Evolutionary conservation across 2,797 vertebrate genomes (phyloP), one percentile per base, ranked within the genome.

Genomic region (Scomberomorus guttatus): DNA sequence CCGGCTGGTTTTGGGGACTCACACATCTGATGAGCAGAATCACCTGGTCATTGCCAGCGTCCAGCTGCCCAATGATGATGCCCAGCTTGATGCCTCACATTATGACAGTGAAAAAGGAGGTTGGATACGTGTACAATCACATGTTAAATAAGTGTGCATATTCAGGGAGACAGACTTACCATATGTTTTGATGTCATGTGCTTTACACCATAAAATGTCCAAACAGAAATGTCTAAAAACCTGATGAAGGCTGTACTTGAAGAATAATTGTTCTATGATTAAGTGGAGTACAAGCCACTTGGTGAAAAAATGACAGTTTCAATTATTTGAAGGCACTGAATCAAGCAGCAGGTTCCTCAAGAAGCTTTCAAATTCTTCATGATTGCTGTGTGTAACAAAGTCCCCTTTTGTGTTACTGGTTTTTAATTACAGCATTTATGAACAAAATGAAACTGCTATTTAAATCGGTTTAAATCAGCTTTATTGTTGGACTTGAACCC

Each of bases 71-170:
- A 99, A 99, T 0, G 98, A 99, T 0, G 98, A 99, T 10, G 97
- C 98, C 1, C 98, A 99, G 91, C 99, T 99, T 89, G 98, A 99
- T 87, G 98, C 98, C 1, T 99, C 98, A 0, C 97, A 99, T 92
- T 99, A 99, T 12, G 98, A 99, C 88, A 99, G 98, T 58, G 98
- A 99, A 87, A 99, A 99, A 95, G 98, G 98, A 95, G 98, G 98
- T 98, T 82, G 88, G 85, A 4, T 46, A 1, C 13, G 3, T 14
- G 6, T 18, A 84, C 85, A 3, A 3, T 44, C n/a, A 39, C 20
- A 20, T 63, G 1, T 1, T 22, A 6, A 24, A 58, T n/a, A 17
- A 15, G 4, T 44, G 2, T 63, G 24, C 34, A 4, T 29, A 37
- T 6, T 57, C 20, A 13, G 12, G 1, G 12, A 54, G 15, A 20